Conservation (phyloP, 64 coral and sea anemone genomes). For the Actinia tenebrosa region DNA sequence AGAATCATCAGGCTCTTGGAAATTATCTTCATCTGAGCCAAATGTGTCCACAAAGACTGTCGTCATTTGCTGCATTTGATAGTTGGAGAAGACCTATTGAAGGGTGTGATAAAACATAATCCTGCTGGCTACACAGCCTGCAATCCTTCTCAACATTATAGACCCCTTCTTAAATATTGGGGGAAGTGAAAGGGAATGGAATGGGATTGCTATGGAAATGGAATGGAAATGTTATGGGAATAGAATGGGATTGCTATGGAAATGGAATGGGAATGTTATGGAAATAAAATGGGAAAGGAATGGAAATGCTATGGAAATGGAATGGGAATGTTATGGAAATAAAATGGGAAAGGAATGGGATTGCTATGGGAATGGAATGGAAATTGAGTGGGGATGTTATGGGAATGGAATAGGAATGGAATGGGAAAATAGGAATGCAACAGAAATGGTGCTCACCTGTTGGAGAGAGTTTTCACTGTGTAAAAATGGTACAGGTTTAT, state of each 20-base stretch:
- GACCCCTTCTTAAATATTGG: too few species aligned
- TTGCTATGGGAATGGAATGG: background rate
- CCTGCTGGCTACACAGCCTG: background rate
- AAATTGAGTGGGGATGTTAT: background rate
- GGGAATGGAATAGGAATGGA: background rate
- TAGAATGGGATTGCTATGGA: background rate
- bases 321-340: too few species aligned
- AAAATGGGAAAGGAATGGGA: background rate
- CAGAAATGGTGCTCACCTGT: slow-evolving; percentile 44
- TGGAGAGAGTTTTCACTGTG: slow-evolving; percentile 87
- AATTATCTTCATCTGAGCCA: slow-evolving; percentile 92
- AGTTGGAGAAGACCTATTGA: slow-evolving; percentile 84
- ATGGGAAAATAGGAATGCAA: background rate
- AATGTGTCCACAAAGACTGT: slow-evolving; percentile 96
- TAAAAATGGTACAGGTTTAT: slow-evolving; percentile 87
- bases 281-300: too few species aligned
- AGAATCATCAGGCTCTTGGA: slow-evolving; percentile 82
- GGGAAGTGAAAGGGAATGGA: background rate
- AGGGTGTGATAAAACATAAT: slow-evolving; percentile 17
- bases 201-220: too few species aligned
- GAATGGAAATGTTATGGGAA: background rate
- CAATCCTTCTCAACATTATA: background rate
- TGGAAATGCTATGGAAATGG: background rate
- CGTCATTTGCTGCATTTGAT: slow-evolving; percentile 99
- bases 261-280: background rate